Conservation (phyloP, 2,113 vertebrate genomes). For the Tichodroma muraria region DNA sequence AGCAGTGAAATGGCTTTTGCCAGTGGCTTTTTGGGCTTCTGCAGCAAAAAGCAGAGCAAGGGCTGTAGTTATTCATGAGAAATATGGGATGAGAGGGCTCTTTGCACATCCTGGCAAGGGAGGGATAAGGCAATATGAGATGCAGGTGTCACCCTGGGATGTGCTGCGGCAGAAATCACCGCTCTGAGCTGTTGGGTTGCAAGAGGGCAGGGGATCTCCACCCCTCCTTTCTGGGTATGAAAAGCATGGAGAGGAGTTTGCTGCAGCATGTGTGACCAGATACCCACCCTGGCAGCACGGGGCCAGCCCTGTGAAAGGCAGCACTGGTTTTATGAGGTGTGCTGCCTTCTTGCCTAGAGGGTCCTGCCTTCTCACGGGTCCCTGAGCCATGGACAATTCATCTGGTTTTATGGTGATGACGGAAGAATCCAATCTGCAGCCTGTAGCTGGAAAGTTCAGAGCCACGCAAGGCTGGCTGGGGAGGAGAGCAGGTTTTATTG, state of each 20-base stretch:
- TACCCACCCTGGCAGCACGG: accelerated
- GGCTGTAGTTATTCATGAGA: background rate
- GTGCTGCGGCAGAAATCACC: background rate
- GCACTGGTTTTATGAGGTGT: background rate
- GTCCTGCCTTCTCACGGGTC: background rate
- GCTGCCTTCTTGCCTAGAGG: background rate
- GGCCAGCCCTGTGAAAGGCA: background rate
- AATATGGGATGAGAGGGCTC: background rate
- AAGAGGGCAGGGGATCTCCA: background rate
- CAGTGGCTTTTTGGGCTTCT: background rate
- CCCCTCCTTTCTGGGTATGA: background rate
- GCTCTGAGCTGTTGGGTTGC: background rate
- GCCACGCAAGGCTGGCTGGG: background rate
- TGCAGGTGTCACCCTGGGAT: background rate
- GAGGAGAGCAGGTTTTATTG: conserved; percentile 33
- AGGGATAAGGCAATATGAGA: background rate
- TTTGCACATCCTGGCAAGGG: background rate
- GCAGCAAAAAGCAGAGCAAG: background rate
- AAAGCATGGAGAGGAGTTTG: background rate
- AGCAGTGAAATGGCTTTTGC: background rate
- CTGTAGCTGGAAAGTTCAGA: conserved; percentile 18
- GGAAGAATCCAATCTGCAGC: conserved; percentile 23
- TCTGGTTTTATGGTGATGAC: conserved; percentile 36
- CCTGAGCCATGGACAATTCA: background rate
- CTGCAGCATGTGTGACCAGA: background rate